These are phyloP conservation scores for Alviniconcha marisindica DNA, from an alignment of 1,140 invertebrate species.

Conservation along the genomic window DNA sequence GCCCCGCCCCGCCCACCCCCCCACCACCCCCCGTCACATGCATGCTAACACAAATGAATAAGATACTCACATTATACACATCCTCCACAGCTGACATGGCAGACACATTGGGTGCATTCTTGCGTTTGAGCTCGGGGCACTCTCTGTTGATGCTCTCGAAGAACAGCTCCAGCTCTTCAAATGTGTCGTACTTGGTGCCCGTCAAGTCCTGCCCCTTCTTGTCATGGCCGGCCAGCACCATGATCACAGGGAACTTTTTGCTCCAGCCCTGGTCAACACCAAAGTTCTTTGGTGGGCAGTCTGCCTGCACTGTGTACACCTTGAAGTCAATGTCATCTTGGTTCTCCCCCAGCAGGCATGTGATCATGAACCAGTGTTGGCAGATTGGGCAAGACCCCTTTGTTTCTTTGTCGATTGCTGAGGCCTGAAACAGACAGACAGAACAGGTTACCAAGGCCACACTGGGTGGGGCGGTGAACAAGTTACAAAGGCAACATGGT, in stretches of 20 bases:
- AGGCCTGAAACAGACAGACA: constrained; percentile 58
- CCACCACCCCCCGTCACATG: too few relatives aligned
- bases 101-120: constrained; percentile 61
- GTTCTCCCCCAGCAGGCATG: constrained; percentile 69
- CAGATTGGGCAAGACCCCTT: constrained; percentile 73
- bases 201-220: constrained; percentile 59
- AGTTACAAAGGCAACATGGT: too few relatives aligned
- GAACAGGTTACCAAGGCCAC: too few relatives aligned
- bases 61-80: constrained; percentile 76
- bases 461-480: too few relatives aligned
- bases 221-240: constrained; percentile 51
- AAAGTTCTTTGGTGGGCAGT: constrained; percentile 70
- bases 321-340: constrained; percentile 66
- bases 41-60: too few relatives aligned
- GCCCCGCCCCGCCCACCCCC: too few relatives aligned
- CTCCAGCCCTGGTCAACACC: constrained; percentile 63
- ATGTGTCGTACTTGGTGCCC: constrained; percentile 62
- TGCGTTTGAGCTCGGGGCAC: constrained; percentile 60
- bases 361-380: constrained; percentile 74
- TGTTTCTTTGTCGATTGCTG: constrained; percentile 66
- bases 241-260: constrained; percentile 70
- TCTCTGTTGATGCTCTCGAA: constrained; percentile 66
- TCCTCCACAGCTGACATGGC: constrained; percentile 73
- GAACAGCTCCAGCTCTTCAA: constrained; percentile 70
- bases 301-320: constrained; percentile 71